phyloP scores from a whole-genome alignment of 2,113 vertebrate genomes.

The Phalacrocorax brasilianus region DNA sequence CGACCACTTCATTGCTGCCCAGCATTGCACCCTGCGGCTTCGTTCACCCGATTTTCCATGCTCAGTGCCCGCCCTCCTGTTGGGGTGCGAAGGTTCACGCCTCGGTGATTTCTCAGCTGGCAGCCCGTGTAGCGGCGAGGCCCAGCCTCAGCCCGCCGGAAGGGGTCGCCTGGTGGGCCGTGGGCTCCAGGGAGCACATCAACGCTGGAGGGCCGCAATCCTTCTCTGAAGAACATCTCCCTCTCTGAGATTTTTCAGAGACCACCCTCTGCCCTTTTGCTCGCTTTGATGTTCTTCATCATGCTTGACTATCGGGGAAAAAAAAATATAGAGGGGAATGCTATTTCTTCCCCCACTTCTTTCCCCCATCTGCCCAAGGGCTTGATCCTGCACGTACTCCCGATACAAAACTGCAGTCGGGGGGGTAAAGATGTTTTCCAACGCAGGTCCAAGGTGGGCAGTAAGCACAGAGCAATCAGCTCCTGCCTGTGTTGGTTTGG shows the following conservation, averaged over 20 bases:
- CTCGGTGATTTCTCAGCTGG: background rate
- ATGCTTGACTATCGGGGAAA: background rate
- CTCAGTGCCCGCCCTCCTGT: accelerated
- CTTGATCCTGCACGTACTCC: background rate
- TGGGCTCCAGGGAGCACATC: background rate
- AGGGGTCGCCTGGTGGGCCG: background rate
- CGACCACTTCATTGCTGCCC: background rate
- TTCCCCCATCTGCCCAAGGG: background rate
- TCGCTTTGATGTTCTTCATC: background rate
- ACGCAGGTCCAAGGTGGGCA: background rate
- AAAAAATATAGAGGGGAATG: background rate
- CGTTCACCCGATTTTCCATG: accelerated
- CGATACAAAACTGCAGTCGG: background rate
- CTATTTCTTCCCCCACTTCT: background rate
- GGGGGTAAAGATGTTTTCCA: background rate
- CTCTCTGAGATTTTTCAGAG: background rate
- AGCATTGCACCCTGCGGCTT: background rate
- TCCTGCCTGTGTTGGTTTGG: background rate
- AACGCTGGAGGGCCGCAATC: background rate
- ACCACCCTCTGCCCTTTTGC: background rate
- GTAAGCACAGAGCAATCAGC: background rate
- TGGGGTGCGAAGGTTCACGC: background rate
- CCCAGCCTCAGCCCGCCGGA: background rate
- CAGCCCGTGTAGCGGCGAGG: background rate
- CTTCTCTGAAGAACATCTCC: background rate